Evolutionary conservation across 2,113 vertebrate genomes (phyloP), one percentile per base, ranked within the genome.

Genomic region (Oreochromis aureus): DNA sequence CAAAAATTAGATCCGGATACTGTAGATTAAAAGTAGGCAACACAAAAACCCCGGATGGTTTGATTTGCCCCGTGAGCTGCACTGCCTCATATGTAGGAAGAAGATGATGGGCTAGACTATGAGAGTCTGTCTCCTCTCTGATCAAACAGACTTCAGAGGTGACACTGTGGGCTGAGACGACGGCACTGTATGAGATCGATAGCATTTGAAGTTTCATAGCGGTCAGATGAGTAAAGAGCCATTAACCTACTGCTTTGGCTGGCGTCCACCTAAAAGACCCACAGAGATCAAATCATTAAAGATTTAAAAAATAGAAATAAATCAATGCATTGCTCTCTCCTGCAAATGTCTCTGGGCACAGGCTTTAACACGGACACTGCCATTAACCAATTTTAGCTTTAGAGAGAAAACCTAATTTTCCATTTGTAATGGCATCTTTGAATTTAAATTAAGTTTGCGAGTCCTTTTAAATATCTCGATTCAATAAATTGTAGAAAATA

Each of bases 131-230:
- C 44, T 82, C 24, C 54, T 54, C 81, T 66, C 73, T 63, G 85
- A 89, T 93, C 73, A 89, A 46, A 83, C 15, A 80, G 66, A 59
- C 83, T 90, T 84, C 80, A 86, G 88, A 87, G 89, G 88, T 89
- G 85, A 89, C 58, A 78, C 87, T n/a, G 80, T 53, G 81, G 46
- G 66, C 51, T 80, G 83, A 78, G 80, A 84, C 89, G 90, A 94
- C 32, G 91, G 90, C 44, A 87, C 85, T 82, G 39, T 13, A 88
- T 24, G 41, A 32, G 89, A 93, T 94, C 89, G 54, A 95, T 93
- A 83, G 24, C 87, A 58, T 90, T 63, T 92, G 61, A 94, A 93
- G 89, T 91, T 89, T 90, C 90, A 89, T 80, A 66, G 87, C 58
- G 71, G 87, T 89, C 88, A 85, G 80, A 13, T 83, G 84, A 93